phyloP scores from a whole-genome alignment of 1,140 invertebrate genomes.

The Pogonomyrmex californicus region DNA sequence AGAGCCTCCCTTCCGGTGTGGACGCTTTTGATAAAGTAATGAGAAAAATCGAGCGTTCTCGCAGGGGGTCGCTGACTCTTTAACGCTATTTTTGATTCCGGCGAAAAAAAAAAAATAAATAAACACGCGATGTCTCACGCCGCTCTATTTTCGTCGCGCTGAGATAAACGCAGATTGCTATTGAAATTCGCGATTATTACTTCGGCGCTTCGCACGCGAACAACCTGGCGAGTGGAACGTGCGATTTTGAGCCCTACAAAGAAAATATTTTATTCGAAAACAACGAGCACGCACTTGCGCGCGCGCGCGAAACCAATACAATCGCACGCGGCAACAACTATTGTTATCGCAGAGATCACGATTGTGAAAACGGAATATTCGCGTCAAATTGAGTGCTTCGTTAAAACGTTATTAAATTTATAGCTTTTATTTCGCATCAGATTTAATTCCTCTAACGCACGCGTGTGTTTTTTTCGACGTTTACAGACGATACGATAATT shows the following conservation, averaged over 20 bases:
- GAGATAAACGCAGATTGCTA: constrained; percentile 38
- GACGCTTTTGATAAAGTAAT: background rate
- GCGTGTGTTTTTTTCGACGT: constrained; percentile 12
- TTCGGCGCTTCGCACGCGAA: constrained; percentile 22
- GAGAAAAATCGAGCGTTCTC: constrained; percentile 4
- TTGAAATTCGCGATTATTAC: constrained; percentile 37
- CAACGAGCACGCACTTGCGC: background rate
- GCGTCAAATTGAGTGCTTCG: background rate
- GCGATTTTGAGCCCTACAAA: background rate
- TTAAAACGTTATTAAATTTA: constrained; percentile 46
- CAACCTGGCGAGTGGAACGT: background rate
- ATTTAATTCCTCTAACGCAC: constrained; percentile 33
- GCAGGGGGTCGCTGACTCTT: constrained; percentile 16
- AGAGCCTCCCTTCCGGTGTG: background rate
- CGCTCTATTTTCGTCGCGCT: constrained; percentile 1
- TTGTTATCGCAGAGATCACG: constrained; percentile 24
- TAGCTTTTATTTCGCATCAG: constrained; percentile 25
- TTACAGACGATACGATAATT: constrained; percentile 20
- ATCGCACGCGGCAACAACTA: background rate
- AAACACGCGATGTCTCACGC: background rate
- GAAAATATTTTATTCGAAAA: constrained; percentile 50
- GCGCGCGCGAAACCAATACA: constrained; percentile 11
- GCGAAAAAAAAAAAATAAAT: background rate
- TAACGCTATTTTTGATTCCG: constrained; percentile 27
- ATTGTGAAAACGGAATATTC: constrained; percentile 40